A percentile compares a stretch with the other conserved stretches of the same genome.
phyloP scores from a whole-genome alignment of 2,888 invertebrate genomes.

The Digitonthophagus gazella region DNA sequence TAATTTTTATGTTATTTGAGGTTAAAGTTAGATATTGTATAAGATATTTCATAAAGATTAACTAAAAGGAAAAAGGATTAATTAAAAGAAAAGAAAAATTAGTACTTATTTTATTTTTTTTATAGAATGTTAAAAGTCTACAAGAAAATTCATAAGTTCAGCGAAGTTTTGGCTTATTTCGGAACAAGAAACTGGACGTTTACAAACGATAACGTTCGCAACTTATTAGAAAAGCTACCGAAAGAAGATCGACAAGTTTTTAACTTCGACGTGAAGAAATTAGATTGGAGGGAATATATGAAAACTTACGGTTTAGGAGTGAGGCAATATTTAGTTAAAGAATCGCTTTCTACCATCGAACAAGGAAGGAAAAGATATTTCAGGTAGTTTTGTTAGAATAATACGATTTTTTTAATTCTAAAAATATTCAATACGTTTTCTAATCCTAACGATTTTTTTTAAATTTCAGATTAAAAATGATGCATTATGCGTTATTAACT shows the following conservation, averaged over 20 bases:
- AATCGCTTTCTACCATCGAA: conserved; percentile 66
- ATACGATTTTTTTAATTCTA: neutral
- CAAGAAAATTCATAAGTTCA: conserved; percentile 75
- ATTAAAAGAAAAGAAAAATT: neutral
- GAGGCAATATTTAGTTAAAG: conserved; percentile 72
- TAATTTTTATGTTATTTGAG: too few species aligned
- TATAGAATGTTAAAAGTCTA: conserved; percentile 75
- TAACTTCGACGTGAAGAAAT: conserved; percentile 67
- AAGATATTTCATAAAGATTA: too few species aligned
- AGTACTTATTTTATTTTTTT: conserved; percentile 16
- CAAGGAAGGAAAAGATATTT: conserved; percentile 43
- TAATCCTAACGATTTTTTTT: too few species aligned
- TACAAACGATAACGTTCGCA: conserved; percentile 54
- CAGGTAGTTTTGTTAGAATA: too few species aligned
- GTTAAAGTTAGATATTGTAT: too few species aligned
- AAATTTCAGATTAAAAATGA: too few species aligned
- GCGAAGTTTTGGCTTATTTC: conserved; percentile 73
- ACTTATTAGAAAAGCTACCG: conserved; percentile 56
- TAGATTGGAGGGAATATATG: conserved; percentile 72
- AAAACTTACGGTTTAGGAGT: conserved; percentile 68
- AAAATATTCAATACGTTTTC: neutral
- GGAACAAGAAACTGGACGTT: conserved; percentile 62
- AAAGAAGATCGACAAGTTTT: conserved; percentile 57
- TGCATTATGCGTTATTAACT: too few species aligned
- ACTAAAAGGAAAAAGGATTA: too few species aligned